A percentile compares a stretch with the other conserved stretches of the same genome.
phyloP scores from a whole-genome alignment of 2,113 vertebrate genomes.

The Tragelaphus strepsiceros region DNA sequence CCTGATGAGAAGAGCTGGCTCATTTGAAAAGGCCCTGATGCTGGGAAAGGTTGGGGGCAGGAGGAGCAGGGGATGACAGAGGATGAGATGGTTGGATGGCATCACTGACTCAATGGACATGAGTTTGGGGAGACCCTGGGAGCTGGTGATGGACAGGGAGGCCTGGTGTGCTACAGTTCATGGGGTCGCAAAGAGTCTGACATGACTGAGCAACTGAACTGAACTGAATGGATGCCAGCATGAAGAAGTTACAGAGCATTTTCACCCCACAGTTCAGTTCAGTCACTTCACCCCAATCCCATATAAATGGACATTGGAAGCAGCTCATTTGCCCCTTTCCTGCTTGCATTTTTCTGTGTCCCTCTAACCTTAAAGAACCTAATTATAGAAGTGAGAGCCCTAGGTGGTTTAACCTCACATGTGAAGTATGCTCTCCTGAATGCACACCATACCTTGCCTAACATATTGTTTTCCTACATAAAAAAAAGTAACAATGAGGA shows the following conservation, averaged over 20 bases:
- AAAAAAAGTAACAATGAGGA: neutral
- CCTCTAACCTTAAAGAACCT: neutral
- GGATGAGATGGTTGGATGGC: neutral
- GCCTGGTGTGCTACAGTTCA: neutral
- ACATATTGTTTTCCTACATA: neutral
- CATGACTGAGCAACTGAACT: neutral
- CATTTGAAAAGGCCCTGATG: neutral
- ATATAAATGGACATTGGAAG: neutral
- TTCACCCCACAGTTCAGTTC: neutral
- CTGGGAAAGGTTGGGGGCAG: neutral
- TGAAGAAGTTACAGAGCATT: neutral
- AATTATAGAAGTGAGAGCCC: neutral
- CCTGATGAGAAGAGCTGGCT: neutral
- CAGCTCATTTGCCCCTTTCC: neutral
- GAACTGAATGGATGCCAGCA: neutral
- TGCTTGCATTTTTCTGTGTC: neutral
- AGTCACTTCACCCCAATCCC: neutral
- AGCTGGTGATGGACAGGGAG: neutral
- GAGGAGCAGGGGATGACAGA: fast-evolving
- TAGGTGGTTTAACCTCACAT: neutral
- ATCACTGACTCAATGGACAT: neutral
- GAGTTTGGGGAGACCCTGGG: neutral
- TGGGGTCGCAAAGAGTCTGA: neutral
- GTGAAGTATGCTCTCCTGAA: neutral
- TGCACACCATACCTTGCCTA: neutral